Evolutionary conservation across 2,113 vertebrate genomes (phyloP).

Genomic region (Octodon degus): DNA sequence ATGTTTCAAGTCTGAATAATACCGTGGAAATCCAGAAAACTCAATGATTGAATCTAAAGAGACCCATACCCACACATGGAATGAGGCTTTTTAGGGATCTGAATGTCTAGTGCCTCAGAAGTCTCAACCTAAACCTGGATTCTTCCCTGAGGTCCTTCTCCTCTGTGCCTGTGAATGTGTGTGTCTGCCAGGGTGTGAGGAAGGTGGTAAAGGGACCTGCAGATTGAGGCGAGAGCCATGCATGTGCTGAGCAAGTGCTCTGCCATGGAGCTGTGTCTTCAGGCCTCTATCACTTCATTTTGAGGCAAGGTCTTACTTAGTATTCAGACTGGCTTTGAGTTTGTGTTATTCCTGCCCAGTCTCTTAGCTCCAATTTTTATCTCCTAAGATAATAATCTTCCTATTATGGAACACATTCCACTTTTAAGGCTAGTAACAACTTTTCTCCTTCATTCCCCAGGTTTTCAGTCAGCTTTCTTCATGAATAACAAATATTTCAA

Average conservation of each 20-base stretch:
- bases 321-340: not conserved
- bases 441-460: not conserved
- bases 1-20: not conserved
- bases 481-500: not conserved
- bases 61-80: not conserved
- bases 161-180: not conserved
- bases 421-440: slow-evolving; percentile 9
- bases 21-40: not conserved
- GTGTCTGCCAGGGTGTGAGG: not conserved
- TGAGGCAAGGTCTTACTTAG: not conserved
- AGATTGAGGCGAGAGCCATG: not conserved
- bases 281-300: not conserved
- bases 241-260: not conserved
- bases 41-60: not conserved
- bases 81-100: not conserved
- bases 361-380: not conserved
- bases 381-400: not conserved
- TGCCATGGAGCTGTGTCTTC: not conserved
- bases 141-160: not conserved
- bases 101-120: not conserved
- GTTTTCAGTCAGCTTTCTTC: slow-evolving; percentile 22
- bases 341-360: not conserved
- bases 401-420: not conserved
- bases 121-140: not conserved
- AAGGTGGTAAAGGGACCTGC: not conserved